phyloP scores from a whole-genome alignment of 2,888 invertebrate species.

The Griposia aprilina region DNA sequence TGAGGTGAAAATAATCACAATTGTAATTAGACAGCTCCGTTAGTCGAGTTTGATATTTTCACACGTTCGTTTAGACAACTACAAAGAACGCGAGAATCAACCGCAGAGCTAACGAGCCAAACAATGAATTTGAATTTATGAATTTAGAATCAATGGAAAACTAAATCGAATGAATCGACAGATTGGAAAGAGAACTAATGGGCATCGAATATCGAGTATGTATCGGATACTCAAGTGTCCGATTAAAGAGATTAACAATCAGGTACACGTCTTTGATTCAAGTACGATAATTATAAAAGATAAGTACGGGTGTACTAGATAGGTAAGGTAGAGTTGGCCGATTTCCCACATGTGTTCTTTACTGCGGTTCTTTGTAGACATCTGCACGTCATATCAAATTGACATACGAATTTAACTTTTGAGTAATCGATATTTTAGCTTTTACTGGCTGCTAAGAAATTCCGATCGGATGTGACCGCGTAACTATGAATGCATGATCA shows the following conservation, averaged over 20 bases:
- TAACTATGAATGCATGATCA: slow-evolving; percentile 64
- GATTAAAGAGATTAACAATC: slow-evolving; percentile 82
- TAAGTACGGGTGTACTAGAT: too few relatives aligned
- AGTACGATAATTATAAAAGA: slow-evolving; percentile 77
- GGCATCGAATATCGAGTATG: slow-evolving; percentile 69
- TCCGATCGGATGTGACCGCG: slow-evolving; percentile 53
- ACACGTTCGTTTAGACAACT: slow-evolving; percentile 80
- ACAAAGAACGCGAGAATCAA: slow-evolving; percentile 77
- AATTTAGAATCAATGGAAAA: slow-evolving; percentile 84
- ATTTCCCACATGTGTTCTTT: slow-evolving; percentile 63
- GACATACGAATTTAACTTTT: slow-evolving; percentile 67
- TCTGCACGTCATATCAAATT: slow-evolving; percentile 68
- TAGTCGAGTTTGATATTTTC: slow-evolving; percentile 74
- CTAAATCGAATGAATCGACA: slow-evolving; percentile 87
- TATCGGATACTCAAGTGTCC: slow-evolving; percentile 68
- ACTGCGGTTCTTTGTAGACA: slow-evolving; percentile 52
- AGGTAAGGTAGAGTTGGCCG: slow-evolving; percentile 68
- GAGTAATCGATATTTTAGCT: slow-evolving; percentile 71
- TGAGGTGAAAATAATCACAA: slow-evolving; percentile 62
- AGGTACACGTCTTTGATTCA: slow-evolving; percentile 75
- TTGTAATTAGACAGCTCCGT: slow-evolving; percentile 69
- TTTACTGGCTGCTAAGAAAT: slow-evolving; percentile 58
- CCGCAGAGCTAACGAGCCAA: slow-evolving; percentile 79
- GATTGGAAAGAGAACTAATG: slow-evolving; percentile 77
- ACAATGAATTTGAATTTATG: slow-evolving; percentile 82